These are phyloP conservation scores for Notospermus geniculatus DNA, from an alignment of 1,140 invertebrate genomes.

Conservation along the genomic window DNA sequence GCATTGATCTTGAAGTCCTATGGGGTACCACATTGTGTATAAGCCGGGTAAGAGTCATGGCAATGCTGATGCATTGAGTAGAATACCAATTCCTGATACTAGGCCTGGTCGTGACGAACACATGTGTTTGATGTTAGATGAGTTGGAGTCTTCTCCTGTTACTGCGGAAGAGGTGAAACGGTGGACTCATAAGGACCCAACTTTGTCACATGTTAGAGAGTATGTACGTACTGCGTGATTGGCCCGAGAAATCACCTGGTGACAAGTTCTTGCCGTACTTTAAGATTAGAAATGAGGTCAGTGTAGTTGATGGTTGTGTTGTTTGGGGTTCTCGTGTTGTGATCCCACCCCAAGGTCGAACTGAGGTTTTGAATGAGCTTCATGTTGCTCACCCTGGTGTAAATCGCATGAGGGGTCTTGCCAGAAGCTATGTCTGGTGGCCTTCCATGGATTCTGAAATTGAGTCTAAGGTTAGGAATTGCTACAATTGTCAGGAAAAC, in stretches of 20 bases:
- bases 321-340: slow-evolving; percentile 33
- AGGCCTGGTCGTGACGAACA: slow-evolving; percentile 2
- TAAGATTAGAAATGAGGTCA: slow-evolving; percentile 16
- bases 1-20: background rate
- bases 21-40: background rate
- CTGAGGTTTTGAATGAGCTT: slow-evolving; percentile 40
- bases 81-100: background rate
- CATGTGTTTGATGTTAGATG: background rate
- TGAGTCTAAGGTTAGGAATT: slow-evolving; percentile 21
- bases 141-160: background rate
- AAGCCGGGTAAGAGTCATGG: too few relatives aligned
- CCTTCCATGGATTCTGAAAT: slow-evolving; percentile 53
- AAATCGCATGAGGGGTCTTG: slow-evolving; percentile 52
- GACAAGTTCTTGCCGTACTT: slow-evolving; percentile 17
- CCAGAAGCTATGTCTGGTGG: slow-evolving; percentile 56
- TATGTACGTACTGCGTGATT: background rate
- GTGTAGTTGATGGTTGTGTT: slow-evolving; percentile 21
- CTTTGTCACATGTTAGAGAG: background rate
- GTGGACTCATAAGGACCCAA: slow-evolving; percentile 2
- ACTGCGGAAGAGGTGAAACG: background rate
- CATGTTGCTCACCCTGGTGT: slow-evolving; percentile 55
- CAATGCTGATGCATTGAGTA: background rate
- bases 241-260: background rate
- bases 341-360: slow-evolving; percentile 45
- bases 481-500: slow-evolving; percentile 32